Conservation (phyloP, 1,140 invertebrate genomes). For the Bicyclus anynana region DNA sequence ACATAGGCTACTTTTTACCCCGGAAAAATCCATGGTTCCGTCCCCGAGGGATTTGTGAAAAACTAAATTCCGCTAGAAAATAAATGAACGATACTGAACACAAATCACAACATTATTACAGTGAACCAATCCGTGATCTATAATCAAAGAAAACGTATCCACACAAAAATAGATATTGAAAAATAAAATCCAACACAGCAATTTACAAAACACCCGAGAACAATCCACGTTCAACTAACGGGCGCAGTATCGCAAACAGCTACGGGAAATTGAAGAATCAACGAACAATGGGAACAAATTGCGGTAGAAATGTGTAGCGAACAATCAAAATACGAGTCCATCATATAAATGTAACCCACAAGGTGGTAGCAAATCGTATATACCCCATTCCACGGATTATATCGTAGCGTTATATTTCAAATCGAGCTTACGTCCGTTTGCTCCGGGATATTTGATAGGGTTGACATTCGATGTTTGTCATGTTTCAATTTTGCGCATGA, state of each 20-base stretch:
- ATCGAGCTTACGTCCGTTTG: slow-evolving; percentile 8
- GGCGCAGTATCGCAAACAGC: slow-evolving; percentile 3
- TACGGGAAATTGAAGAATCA: slow-evolving; percentile 26
- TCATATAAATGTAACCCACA: slow-evolving; percentile 10
- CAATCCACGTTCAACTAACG: not conserved
- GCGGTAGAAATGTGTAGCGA: slow-evolving; percentile 16
- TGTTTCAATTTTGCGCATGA: not conserved
- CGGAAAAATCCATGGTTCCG: too few relatives aligned
- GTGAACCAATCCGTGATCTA: too few relatives aligned
- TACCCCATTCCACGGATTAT: slow-evolving; percentile 11
- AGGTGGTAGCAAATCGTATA: slow-evolving; percentile 8
- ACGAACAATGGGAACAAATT: slow-evolving; percentile 21
- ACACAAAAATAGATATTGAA: not conserved
- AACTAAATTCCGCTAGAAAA: too few relatives aligned
- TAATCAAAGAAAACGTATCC: not conserved
- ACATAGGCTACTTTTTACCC: too few relatives aligned
- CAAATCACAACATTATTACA: too few relatives aligned
- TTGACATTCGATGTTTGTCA: not conserved
- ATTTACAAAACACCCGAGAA: not conserved
- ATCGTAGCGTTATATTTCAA: slow-evolving; percentile 7
- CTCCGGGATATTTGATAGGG: not conserved
- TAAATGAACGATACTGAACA: too few relatives aligned
- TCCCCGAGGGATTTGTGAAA: too few relatives aligned
- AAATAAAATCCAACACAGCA: not conserved
- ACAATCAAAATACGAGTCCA: slow-evolving; percentile 16